These are phyloP conservation scores for Linnaemya tessellans DNA, from an alignment of 2,888 invertebrate species.

Conservation along the genomic window DNA sequence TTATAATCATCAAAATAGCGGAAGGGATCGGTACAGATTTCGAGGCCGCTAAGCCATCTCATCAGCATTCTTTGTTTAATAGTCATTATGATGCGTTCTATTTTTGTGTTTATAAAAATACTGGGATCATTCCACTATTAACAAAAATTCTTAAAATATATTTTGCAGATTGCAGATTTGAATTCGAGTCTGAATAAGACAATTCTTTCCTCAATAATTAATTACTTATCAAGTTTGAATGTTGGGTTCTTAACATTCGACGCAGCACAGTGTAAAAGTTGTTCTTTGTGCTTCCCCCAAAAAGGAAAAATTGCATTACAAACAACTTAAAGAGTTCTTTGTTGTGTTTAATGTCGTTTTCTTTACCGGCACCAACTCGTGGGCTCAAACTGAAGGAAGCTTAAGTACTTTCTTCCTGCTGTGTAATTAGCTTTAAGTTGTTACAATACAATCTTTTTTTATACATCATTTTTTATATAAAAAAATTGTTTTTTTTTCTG, in stretches of 20 bases:
- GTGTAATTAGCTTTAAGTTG: conserved; percentile 71
- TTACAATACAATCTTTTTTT: conserved; percentile 54
- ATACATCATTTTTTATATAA: not conserved
- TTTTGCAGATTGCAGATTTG: too few relatives aligned
- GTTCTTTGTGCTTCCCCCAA: not conserved
- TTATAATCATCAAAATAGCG: too few relatives aligned
- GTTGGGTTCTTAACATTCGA: not conserved
- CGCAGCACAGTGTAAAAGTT: not conserved
- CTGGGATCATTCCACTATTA: too few relatives aligned
- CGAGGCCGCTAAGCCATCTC: too few relatives aligned
- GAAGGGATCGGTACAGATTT: too few relatives aligned
- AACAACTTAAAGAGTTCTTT: conserved; percentile 67
- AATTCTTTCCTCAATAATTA: not conserved
- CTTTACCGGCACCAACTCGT: conserved; percentile 54
- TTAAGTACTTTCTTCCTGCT: conserved; percentile 72
- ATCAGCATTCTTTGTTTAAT: too few relatives aligned
- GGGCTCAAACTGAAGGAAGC: conserved; percentile 60
- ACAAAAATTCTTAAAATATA: too few relatives aligned
- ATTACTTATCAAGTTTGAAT: not conserved
- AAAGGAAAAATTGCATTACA: conserved; percentile 36
- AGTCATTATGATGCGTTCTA: too few relatives aligned
- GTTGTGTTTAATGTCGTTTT: conserved; percentile 48
- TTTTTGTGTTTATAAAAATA: too few relatives aligned
- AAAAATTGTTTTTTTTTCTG: conserved; percentile 20
- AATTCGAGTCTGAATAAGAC: too few relatives aligned